A percentile compares a stretch with the other conserved stretches of the same genome.
phyloP scores from a whole-genome alignment of 2,888 invertebrate genomes.

The Erannis defoliaria region DNA sequence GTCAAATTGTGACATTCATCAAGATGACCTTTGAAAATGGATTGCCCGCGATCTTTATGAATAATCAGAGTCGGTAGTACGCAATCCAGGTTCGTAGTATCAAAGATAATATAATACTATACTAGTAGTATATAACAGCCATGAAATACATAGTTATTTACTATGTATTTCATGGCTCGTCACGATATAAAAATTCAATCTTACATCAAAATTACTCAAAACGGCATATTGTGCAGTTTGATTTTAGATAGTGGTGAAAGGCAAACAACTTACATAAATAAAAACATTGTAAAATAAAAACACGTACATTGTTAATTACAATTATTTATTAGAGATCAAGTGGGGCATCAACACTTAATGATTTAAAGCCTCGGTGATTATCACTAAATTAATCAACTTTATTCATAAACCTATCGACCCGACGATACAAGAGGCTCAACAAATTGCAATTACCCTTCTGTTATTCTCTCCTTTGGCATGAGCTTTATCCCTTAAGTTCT shows the following conservation, averaged over 20 bases:
- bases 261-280: neutral
- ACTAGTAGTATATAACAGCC: too few relatives aligned
- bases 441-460: slow-evolving; percentile 64
- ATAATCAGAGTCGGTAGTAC: slow-evolving; percentile 27
- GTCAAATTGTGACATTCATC: slow-evolving; percentile 39
- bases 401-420: slow-evolving; percentile 61
- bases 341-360: slow-evolving; percentile 51
- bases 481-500: slow-evolving; percentile 26
- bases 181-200: neutral
- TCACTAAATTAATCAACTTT: slow-evolving; percentile 75
- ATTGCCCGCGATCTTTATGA: slow-evolving; percentile 34
- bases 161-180: too few relatives aligned
- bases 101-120: too few relatives aligned
- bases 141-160: too few relatives aligned
- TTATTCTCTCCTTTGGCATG: slow-evolving; percentile 38
- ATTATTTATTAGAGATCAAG: slow-evolving; percentile 25
- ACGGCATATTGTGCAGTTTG: neutral
- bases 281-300: slow-evolving; percentile 14
- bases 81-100: too few relatives aligned
- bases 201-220: neutral
- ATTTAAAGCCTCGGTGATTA: slow-evolving; percentile 65
- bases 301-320: slow-evolving; percentile 13
- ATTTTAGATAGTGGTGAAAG: neutral
- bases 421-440: slow-evolving; percentile 64
- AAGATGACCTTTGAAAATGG: slow-evolving; percentile 44